Percentiles rank a stretch among this genome's conserved stretches.
These are phyloP conservation scores for Yponomeuta cagnagella DNA, from an alignment of 2,888 invertebrate species.

Conservation along the genomic window DNA sequence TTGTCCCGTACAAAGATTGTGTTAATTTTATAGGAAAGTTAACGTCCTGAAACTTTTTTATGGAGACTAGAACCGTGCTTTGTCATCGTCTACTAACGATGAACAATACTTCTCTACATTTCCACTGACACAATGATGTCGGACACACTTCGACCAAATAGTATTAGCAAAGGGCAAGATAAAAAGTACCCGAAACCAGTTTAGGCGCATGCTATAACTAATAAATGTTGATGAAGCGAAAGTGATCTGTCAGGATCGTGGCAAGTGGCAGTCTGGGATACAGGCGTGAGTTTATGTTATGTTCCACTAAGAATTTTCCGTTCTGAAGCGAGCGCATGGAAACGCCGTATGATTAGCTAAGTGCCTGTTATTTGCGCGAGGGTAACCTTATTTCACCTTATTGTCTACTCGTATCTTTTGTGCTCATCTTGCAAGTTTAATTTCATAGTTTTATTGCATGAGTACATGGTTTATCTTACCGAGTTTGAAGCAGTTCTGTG, in stretches of 20 bases:
- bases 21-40: no score
- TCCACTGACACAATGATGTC: background rate
- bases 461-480: no score
- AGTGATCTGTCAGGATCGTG: no score
- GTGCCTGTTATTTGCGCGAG: background rate
- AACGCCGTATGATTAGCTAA: background rate
- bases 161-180: no score
- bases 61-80: background rate
- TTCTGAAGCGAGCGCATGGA: background rate
- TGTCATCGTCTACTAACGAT: background rate
- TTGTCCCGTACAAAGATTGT: no score
- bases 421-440: background rate
- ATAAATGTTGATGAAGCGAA: no score
- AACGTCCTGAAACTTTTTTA: background rate
- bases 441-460: background rate
- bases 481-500: no score
- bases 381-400: background rate
- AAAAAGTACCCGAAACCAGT: no score
- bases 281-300: no score
- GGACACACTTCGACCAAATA: no score
- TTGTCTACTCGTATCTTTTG: background rate
- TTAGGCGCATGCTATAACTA: no score
- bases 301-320: background rate
- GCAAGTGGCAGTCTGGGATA: no score
- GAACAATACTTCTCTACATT: background rate